Evolutionary conservation across 2,797 vertebrate species (phyloP).

Genomic region (Anas capensis): DNA sequence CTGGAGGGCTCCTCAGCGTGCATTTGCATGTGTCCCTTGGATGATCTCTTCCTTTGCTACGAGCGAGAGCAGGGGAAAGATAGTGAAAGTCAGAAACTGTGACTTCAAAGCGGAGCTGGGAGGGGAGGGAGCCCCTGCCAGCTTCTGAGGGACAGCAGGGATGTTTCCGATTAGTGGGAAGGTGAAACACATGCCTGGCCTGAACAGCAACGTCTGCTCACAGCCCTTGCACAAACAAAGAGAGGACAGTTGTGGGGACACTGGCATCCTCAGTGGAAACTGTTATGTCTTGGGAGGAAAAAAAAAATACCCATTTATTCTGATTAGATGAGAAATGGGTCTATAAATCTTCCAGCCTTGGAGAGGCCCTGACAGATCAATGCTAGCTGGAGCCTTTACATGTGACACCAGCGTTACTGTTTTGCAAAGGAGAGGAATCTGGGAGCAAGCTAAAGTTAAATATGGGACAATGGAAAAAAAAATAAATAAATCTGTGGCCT

Average conservation of each 20-base stretch:
- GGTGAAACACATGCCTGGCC: constrained; percentile 47
- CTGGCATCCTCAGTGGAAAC: constrained; percentile 25
- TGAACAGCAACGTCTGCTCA: not conserved
- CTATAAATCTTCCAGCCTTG: not conserved
- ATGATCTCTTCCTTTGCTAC: not conserved
- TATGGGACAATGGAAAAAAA: not conserved
- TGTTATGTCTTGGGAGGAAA: not conserved
- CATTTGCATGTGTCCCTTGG: not conserved
- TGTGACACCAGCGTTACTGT: not conserved
- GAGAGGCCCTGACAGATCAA: not conserved
- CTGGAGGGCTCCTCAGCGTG: not conserved
- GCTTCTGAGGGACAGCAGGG: not conserved
- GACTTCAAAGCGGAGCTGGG: constrained; percentile 41
- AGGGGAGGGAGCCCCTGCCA: not conserved
- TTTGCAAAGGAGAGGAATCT: not conserved
- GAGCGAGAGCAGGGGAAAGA: not conserved
- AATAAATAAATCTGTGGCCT: not conserved
- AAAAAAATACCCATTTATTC: not conserved
- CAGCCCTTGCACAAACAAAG: not conserved
- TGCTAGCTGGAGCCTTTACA: not conserved
- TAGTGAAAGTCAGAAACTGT: not conserved
- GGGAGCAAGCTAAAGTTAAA: not conserved
- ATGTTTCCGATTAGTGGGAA: constrained; percentile 40
- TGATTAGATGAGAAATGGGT: not conserved
- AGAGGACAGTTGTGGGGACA: not conserved